A percentile compares a stretch with the other conserved stretches of the same genome.
Evolutionary conservation across 2,888 invertebrate species (phyloP).

Genomic region (Seladonia tumulorum): DNA sequence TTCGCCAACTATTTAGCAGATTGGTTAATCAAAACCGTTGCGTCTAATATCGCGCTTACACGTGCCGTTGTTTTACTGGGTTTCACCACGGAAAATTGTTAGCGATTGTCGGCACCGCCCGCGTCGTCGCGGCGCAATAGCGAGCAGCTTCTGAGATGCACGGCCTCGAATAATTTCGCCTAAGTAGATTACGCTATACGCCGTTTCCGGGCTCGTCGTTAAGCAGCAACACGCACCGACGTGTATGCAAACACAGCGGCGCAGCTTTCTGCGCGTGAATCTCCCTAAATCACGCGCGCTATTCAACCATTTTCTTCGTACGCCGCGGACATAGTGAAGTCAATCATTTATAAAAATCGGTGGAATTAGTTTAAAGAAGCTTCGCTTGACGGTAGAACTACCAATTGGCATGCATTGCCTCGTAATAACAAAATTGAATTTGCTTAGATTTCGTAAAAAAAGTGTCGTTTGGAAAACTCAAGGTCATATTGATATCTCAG

Average conservation of each 20-base stretch:
- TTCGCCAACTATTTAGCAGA: background rate
- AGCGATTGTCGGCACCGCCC: background rate
- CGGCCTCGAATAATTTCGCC: conserved; percentile 48
- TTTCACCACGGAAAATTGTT: conserved; percentile 20
- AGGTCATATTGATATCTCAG: no score
- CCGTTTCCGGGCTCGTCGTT: conserved; percentile 36
- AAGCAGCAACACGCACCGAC: conserved; percentile 30
- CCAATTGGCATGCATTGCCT: no score
- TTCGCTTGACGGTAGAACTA: no score
- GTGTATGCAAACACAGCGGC: background rate
- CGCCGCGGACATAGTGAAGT: no score
- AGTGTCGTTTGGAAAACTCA: no score
- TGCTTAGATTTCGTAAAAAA: no score
- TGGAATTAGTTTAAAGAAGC: no score
- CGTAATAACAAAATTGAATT: no score
- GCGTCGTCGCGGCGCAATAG: conserved; percentile 32
- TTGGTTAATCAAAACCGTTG: background rate
- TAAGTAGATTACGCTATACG: conserved; percentile 48
- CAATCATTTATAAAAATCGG: no score
- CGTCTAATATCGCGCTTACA: background rate
- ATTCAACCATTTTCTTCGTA: background rate
- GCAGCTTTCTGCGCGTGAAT: background rate
- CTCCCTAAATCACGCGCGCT: conserved; percentile 37
- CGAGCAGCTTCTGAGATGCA: conserved; percentile 28
- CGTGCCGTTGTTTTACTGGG: background rate